Evolutionary conservation across 2,113 vertebrate species (phyloP).

Genomic region (Ammodytes marinus): DNA sequence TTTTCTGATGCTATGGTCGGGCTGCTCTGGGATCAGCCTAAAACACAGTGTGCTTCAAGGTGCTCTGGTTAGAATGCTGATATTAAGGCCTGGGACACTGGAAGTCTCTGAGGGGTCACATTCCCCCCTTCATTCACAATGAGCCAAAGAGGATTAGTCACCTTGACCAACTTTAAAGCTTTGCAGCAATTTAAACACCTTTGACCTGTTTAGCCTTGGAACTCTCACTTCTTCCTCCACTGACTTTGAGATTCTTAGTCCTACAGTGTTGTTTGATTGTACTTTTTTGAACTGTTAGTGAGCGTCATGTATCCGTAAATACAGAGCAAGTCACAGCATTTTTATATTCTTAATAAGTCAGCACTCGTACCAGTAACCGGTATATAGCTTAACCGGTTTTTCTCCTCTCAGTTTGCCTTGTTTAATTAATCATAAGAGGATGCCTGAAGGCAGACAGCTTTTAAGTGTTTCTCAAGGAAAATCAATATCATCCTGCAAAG

Average conservation of each 20-base stretch:
- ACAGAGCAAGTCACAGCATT: not conserved
- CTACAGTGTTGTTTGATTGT: not conserved
- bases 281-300: not conserved
- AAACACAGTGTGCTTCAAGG: not conserved
- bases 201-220: conserved; percentile 28
- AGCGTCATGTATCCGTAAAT: not conserved
- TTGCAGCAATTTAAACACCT: conserved; percentile 26
- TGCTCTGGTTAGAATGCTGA: not conserved
- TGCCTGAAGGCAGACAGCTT: not conserved
- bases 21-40: not conserved
- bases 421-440: not conserved
- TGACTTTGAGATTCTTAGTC: conserved; percentile 18
- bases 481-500: not conserved
- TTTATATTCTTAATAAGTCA: not conserved
- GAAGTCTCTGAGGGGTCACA: conserved; percentile 23
- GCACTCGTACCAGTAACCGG: not conserved
- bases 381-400: not conserved
- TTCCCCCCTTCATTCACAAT: conserved; percentile 18
- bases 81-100: not conserved
- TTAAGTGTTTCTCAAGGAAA: not conserved
- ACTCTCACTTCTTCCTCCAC: not conserved
- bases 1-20: not conserved
- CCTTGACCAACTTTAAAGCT: conserved; percentile 33
- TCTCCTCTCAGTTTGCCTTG: not conserved
- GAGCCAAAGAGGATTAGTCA: conserved; percentile 53